Evolutionary conservation across 2,113 vertebrate genomes (phyloP).

Genomic region (Perca flavescens): DNA sequence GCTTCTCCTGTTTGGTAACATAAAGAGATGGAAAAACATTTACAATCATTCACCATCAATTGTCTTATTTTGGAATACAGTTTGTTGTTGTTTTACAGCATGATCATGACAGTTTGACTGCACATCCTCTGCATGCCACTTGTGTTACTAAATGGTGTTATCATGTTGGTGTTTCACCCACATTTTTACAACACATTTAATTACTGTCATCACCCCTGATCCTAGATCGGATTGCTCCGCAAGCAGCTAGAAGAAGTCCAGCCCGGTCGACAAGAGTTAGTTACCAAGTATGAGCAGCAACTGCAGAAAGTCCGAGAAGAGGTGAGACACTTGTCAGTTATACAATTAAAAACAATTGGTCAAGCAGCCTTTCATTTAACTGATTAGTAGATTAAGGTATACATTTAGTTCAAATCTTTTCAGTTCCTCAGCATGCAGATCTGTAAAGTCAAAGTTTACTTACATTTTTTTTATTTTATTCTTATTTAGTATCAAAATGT

Average conservation of each 20-base stretch:
- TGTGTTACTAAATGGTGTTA: background rate
- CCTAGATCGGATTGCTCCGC: constrained; percentile 85
- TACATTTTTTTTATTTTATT: background rate
- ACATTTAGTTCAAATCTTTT: background rate
- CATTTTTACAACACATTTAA: background rate
- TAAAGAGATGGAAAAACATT: background rate
- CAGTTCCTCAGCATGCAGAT: background rate
- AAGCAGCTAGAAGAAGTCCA: constrained; percentile 86
- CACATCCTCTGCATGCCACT: background rate
- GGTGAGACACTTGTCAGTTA: constrained; percentile 74
- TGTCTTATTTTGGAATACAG: no score
- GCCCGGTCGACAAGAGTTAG: constrained; percentile 84
- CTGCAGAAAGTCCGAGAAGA: constrained; percentile 90
- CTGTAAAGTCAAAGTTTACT: background rate
- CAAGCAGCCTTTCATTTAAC: background rate
- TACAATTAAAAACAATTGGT: background rate
- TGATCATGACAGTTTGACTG: background rate
- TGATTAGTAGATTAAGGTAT: background rate
- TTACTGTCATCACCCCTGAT: background rate
- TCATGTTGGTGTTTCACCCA: background rate
- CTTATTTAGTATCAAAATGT: background rate
- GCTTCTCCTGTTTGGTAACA: background rate
- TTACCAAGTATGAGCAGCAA: constrained; percentile 89
- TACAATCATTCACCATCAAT: background rate
- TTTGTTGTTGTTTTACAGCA: background rate